These are phyloP conservation scores for Leucophenga maculata DNA, from an alignment of 2,888 invertebrate species.

Conservation along the genomic window DNA sequence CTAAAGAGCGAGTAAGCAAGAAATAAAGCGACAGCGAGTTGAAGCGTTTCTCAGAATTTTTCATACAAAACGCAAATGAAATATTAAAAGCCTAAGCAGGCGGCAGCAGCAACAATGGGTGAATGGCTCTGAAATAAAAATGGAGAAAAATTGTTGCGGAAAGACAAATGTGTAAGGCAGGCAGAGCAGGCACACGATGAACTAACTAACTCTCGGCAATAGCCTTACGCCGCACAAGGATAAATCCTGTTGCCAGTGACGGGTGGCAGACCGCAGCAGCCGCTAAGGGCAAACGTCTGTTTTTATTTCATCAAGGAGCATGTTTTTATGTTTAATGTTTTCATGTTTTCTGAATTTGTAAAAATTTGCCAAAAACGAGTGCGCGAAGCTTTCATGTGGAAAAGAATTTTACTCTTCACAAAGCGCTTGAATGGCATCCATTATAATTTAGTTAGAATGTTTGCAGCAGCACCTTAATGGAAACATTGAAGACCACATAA, in stretches of 20 bases:
- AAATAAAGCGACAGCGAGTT: slow-evolving; percentile 29
- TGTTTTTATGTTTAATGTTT: too few species aligned
- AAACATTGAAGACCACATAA: too few species aligned
- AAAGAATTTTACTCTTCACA: too few species aligned
- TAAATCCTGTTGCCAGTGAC: not conserved
- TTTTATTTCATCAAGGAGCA: too few species aligned
- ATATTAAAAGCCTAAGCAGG: slow-evolving; percentile 59
- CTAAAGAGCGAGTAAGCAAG: too few species aligned
- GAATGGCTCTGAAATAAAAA: not conserved
- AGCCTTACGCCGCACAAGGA: not conserved
- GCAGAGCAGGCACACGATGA: not conserved
- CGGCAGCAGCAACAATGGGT: slow-evolving; percentile 1
- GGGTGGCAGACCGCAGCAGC: not conserved
- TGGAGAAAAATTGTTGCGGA: not conserved
- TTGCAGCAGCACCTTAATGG: too few species aligned
- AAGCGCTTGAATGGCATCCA: too few species aligned
- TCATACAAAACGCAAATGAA: slow-evolving; percentile 46
- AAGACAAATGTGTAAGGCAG: not conserved
- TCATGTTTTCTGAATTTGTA: too few species aligned
- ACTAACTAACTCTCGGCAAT: not conserved
- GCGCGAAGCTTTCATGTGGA: too few species aligned
- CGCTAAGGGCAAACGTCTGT: too few species aligned
- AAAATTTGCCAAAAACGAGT: too few species aligned
- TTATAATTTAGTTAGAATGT: too few species aligned
- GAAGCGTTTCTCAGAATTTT: not conserved